These are phyloP conservation scores for Chrysaora quinquecirrha DNA, from an alignment of 30 jellyfish, hydroid and myxozoan species.

Conservation along the genomic window DNA sequence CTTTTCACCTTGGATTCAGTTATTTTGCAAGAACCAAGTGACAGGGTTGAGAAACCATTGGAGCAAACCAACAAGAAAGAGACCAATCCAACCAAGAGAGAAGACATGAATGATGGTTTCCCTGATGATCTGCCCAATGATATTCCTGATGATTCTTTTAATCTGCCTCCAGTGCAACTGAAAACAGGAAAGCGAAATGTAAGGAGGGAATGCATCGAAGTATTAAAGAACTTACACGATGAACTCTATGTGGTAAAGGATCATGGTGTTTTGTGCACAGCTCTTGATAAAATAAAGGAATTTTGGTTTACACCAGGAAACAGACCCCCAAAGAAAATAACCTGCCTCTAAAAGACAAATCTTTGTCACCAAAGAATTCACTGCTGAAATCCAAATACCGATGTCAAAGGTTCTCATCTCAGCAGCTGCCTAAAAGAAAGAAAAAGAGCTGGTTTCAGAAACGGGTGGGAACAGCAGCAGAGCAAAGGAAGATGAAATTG, in stretches of 20 bases:
- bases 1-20: too few relatives aligned
- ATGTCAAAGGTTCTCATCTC: too few relatives aligned
- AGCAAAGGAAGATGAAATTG: constrained; percentile 5
- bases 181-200: too few relatives aligned
- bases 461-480: constrained; percentile 45
- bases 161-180: too few relatives aligned
- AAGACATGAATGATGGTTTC: too few relatives aligned
- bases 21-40: too few relatives aligned
- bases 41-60: not conserved
- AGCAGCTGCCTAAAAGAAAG: constrained; percentile 27
- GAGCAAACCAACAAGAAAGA: not conserved
- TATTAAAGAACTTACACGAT: constrained; percentile 33
- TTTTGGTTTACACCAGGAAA: constrained; percentile 3
- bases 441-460: constrained; percentile 19
- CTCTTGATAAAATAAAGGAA: constrained; percentile 13
- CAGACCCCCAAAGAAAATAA: too few relatives aligned
- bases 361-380: constrained; percentile 2
- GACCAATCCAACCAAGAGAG: too few relatives aligned
- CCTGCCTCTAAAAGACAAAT: constrained; percentile 16
- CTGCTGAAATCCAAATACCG: too few relatives aligned
- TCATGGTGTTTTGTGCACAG: too few relatives aligned
- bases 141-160: too few relatives aligned
- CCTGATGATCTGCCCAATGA: too few relatives aligned
- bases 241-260: constrained; percentile 5
- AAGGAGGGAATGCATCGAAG: constrained; percentile 30